Evolutionary conservation across 2,113 vertebrate species (phyloP).

Genomic region (Syngnathus typhle): DNA sequence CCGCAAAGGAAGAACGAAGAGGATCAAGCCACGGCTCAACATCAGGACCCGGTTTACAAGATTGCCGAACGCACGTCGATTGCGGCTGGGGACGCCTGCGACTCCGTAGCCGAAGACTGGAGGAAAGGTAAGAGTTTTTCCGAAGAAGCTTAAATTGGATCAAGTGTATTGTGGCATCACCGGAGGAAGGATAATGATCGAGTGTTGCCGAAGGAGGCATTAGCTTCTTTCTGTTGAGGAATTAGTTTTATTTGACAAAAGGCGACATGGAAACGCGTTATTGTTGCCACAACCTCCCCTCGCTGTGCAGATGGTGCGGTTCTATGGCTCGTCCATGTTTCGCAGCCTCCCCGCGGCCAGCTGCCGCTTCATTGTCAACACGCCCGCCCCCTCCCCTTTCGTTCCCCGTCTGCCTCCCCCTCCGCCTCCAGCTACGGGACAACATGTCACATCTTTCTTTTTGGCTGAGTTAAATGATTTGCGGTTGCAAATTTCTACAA

Average conservation of each 20-base stretch:
- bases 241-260: neutral
- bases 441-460: slow-evolving; percentile 12
- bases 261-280: neutral
- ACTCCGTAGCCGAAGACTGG: slow-evolving; percentile 4
- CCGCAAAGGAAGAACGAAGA: slow-evolving; percentile 23
- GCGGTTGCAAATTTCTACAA: neutral
- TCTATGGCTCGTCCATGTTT: slow-evolving; percentile 34
- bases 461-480: neutral
- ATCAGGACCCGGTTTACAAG: slow-evolving; percentile 34
- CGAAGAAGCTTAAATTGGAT: slow-evolving; percentile 22
- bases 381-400: neutral
- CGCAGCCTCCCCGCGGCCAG: slow-evolving; percentile 32
- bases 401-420: neutral
- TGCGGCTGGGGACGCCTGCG: slow-evolving; percentile 7
- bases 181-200: neutral
- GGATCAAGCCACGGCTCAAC: slow-evolving; percentile 31
- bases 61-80: neutral
- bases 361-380: slow-evolving; percentile 25
- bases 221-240: neutral
- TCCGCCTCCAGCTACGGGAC: slow-evolving; percentile 12
- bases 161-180: slow-evolving; percentile 38
- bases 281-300: slow-evolving; percentile 9
- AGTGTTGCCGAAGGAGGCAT: neutral
- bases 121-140: slow-evolving; percentile 51
- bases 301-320: slow-evolving; percentile 57